These are phyloP conservation scores for Chaenodraco wilsoni DNA, from an alignment of 2,797 vertebrate genomes.

Conservation along the genomic window DNA sequence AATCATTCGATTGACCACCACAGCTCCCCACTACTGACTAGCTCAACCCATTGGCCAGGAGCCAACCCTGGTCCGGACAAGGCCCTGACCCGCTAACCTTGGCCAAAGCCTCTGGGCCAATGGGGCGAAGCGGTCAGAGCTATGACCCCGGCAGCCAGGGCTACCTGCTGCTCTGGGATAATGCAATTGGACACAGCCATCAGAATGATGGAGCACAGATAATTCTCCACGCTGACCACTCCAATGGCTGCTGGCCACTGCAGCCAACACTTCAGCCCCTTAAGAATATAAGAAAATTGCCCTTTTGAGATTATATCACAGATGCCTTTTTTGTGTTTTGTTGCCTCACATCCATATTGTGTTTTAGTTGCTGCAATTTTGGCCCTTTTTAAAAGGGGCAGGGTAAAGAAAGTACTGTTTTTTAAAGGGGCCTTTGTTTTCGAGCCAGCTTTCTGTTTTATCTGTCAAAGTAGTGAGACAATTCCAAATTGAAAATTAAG, in stretches of 20 bases:
- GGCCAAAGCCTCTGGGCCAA: slow-evolving; percentile 82
- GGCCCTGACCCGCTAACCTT: slow-evolving; percentile 90
- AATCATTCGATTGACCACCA: slow-evolving; percentile 80
- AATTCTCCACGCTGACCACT: slow-evolving; percentile 87
- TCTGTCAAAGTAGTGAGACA: slow-evolving; percentile 18
- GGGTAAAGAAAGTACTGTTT: slow-evolving; percentile 29
- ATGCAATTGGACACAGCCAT: slow-evolving; percentile 93
- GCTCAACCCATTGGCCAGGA: slow-evolving; percentile 82
- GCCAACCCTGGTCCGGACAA: slow-evolving; percentile 85
- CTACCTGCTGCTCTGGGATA: slow-evolving; percentile 96
- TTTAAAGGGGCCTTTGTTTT: slow-evolving; percentile 40
- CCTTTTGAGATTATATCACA: slow-evolving; percentile 72
- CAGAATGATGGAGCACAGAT: slow-evolving; percentile 89
- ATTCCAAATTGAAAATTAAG: slow-evolving; percentile 17
- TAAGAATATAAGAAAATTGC: slow-evolving; percentile 57
- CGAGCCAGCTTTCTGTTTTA: slow-evolving; percentile 19
- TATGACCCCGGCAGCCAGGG: slow-evolving; percentile 84
- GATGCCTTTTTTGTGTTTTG: slow-evolving; percentile 71
- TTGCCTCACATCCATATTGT: slow-evolving; percentile 53
- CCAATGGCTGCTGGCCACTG: slow-evolving; percentile 66
- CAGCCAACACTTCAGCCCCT: slow-evolving; percentile 53
- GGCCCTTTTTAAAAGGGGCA: slow-evolving; percentile 26
- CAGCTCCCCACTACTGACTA: slow-evolving; percentile 61
- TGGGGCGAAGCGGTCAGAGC: slow-evolving; percentile 79
- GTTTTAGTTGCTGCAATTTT: slow-evolving; percentile 51